Conservation (phyloP, 2,888 invertebrate species). For the Deilephila porcellus region DNA sequence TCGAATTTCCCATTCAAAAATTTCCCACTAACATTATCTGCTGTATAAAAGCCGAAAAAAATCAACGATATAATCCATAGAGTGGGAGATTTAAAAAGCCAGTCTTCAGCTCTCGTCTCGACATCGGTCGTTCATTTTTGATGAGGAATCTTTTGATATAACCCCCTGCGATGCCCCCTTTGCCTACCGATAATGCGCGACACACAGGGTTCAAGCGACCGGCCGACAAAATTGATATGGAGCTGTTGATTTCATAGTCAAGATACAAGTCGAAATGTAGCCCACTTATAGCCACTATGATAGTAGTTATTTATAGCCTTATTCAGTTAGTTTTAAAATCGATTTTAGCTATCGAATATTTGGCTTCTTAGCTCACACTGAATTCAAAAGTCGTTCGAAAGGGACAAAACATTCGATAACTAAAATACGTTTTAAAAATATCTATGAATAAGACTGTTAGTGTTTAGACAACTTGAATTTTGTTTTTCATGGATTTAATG, state of each 20-base stretch:
- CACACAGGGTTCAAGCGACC: constrained; percentile 49
- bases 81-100: constrained; percentile 52
- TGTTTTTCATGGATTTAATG: no score
- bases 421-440: no score
- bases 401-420: no score
- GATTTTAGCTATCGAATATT: no score
- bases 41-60: constrained; percentile 27
- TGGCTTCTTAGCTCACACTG: no score
- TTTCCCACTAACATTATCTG: constrained; percentile 17
- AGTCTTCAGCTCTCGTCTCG: constrained; percentile 64
- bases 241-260: not conserved
- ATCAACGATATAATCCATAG: constrained; percentile 52
- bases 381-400: no score
- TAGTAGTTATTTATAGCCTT: no score
- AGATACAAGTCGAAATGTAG: not conserved
- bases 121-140: constrained; percentile 78
- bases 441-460: no score
- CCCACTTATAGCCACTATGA: not conserved
- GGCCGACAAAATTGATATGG: not conserved
- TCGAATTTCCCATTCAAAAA: constrained; percentile 19
- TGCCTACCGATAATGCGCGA: constrained; percentile 62
- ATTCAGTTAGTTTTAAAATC: no score
- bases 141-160: constrained; percentile 81
- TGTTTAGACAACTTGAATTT: no score
- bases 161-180: constrained; percentile 57